These are phyloP conservation scores for Rhamnusium bicolor DNA, from an alignment of 2,888 invertebrate species.

Conservation along the genomic window DNA sequence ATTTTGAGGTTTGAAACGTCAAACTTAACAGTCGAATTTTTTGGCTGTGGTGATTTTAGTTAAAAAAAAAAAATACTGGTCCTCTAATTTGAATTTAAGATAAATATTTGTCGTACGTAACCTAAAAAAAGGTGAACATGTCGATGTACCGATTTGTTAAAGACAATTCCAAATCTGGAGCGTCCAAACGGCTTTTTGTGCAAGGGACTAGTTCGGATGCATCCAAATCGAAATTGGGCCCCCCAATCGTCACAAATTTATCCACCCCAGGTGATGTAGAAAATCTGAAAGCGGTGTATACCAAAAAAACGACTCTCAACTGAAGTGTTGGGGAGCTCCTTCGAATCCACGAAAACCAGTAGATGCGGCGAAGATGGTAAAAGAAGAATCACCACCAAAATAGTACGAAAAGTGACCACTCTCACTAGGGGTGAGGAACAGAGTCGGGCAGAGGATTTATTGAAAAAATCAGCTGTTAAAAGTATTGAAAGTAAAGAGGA, in stretches of 20 bases:
- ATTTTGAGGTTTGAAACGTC: conserved; percentile 15
- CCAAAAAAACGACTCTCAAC: conserved; percentile 87
- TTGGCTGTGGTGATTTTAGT: not conserved
- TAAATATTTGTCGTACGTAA: not conserved
- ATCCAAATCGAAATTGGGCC: conserved; percentile 54
- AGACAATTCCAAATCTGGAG: conserved; percentile 71
- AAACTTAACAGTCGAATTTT: not conserved
- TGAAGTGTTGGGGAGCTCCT: conserved; percentile 87
- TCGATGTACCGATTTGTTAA: conserved; percentile 87
- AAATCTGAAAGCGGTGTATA: conserved; percentile 84
- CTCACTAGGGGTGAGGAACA: conserved; percentile 89
- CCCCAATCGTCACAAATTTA: conserved; percentile 67
- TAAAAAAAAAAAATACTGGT: too few species aligned
- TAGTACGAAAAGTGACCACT: conserved; percentile 91
- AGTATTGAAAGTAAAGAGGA: conserved; percentile 75
- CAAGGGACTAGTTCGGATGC: conserved; percentile 75
- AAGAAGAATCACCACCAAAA: conserved; percentile 88
- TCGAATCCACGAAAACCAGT: conserved; percentile 88
- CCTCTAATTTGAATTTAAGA: not conserved
- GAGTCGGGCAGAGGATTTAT: conserved; percentile 80
- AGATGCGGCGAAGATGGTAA: conserved; percentile 85
- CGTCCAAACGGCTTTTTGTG: conserved; percentile 81
- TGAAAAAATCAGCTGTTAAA: conserved; percentile 74
- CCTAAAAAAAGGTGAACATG: conserved; percentile 40
- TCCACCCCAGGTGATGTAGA: conserved; percentile 64